Base-by-base conservation (phyloP, 2,888 invertebrate species). In the Bellardia pandia region DNA sequence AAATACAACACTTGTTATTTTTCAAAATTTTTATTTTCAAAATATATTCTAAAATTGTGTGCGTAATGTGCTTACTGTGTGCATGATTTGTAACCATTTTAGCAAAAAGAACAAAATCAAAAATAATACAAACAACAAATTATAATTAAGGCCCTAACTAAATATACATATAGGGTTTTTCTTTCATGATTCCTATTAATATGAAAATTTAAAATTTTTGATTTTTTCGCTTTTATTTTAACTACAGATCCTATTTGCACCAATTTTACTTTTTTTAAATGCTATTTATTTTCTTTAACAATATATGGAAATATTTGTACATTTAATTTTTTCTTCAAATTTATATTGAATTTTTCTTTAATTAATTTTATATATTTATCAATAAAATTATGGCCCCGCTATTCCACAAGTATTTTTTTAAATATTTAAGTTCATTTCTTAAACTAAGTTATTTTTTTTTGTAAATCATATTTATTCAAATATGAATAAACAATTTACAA, bases 301-400 rank as follows among this genome's bases (percentile, higher is more conserved):
- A 72, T 85, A 58, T 56, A 87, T 87, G 87, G 87, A 87, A 87
- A 86, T 86, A 86, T 85, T 81, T 85, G 76, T 85, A 81, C 85
- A 85, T 83, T 66, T 88, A 45, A 80, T 62, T 85, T 74, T 83
- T 84, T 66, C 71, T 86, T 81, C 30, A 83, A 80, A 42, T 82
- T 85, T 79, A 71, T 74, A 64, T 85, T 45, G 53, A 51, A 69
- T 69, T 74, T 78, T 84, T 79, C 33, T 53, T 82, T 68, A 48
- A 76, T 83, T 58, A 69, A 66, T 86, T 80, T 76, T 80, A 76
- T 79, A 80, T 87, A 76, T 89, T 78, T 74, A 86, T 83, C 62
- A 88, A 84, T 84, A 86, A 81, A 89, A 78, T 92, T 93, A 93
- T 93, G 93, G 93, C 93, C 93, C 93, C 93, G 93, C 93, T 93